These are phyloP conservation scores for Leptinotarsa texana DNA, from an alignment of 1,140 invertebrate genomes.

Conservation along the genomic window DNA sequence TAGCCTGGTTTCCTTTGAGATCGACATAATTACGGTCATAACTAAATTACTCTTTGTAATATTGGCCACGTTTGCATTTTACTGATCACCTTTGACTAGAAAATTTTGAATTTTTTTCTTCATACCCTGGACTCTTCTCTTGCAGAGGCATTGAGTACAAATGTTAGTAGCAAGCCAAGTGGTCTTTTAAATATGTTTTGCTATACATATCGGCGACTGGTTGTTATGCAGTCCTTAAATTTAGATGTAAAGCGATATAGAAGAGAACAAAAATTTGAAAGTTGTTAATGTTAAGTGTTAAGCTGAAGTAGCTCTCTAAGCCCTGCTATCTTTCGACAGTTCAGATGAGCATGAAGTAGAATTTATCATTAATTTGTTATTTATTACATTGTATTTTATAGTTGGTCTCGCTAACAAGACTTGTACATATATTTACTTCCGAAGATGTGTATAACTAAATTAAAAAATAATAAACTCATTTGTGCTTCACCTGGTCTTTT, in stretches of 20 bases:
- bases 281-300: slow-evolving; percentile 32
- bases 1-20: too few relatives aligned
- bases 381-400: slow-evolving; percentile 47
- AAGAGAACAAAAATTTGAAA: slow-evolving; percentile 12
- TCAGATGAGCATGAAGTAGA: slow-evolving; percentile 36
- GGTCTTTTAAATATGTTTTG: slow-evolving; percentile 24
- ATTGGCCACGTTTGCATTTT: too few relatives aligned
- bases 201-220: slow-evolving; percentile 40
- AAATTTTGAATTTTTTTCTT: too few relatives aligned
- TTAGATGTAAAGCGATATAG: slow-evolving; percentile 31
- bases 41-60: too few relatives aligned
- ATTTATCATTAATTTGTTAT: slow-evolving; percentile 47
- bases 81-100: too few relatives aligned
- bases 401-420: slow-evolving; percentile 54
- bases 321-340: slow-evolving; percentile 27
- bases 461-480: slow-evolving; percentile 46
- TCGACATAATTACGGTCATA: too few relatives aligned
- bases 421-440: slow-evolving; percentile 53
- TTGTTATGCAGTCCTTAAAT: slow-evolving; percentile 36
- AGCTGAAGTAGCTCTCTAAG: slow-evolving; percentile 43
- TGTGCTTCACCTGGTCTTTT: slow-evolving; percentile 32
- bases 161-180: slow-evolving; percentile 36
- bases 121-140: too few relatives aligned
- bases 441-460: slow-evolving; percentile 47
- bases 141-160: too few relatives aligned